A percentile compares a stretch with the other conserved stretches of the same genome.
Conservation (phyloP, 92 coral and sea anemone genomes). For the Virgularia gustaviana region DNA sequence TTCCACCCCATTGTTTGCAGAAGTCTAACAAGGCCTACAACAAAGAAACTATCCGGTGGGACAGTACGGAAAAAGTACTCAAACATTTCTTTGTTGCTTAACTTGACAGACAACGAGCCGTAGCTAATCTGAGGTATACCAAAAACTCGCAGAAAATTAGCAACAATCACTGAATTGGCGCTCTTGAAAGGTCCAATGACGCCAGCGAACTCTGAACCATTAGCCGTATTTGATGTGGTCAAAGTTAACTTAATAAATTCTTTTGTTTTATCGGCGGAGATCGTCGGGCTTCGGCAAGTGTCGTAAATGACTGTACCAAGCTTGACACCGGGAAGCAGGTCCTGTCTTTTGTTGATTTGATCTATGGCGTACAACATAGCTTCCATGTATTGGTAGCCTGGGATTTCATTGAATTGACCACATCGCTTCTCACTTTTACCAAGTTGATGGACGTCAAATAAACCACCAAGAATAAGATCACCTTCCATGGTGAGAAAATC, state of each 20-base stretch:
- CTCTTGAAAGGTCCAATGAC: constrained; percentile 79
- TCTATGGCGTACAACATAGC: constrained; percentile 20
- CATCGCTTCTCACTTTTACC: constrained; percentile 2
- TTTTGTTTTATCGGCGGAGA: constrained; percentile 25
- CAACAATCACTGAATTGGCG: constrained; percentile 77
- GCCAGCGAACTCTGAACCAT: constrained; percentile 37
- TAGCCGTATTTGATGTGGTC: background rate
- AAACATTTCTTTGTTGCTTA: constrained; percentile 72
- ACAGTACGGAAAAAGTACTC: constrained; percentile 82
- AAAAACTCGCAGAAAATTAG: constrained; percentile 75
- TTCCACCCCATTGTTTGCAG: constrained; percentile 64
- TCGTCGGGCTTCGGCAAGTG: constrained; percentile 37
- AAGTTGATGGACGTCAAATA: constrained; percentile 10
- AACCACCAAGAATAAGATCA: constrained; percentile 27
- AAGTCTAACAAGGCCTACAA: constrained; percentile 65
- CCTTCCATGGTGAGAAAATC: no score
- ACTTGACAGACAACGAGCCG: constrained; percentile 71
- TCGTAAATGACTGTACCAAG: constrained; percentile 26
- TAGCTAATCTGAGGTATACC: constrained; percentile 83
- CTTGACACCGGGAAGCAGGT: constrained; percentile 9
- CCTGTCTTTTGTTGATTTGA: background rate
- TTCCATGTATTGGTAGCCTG: constrained; percentile 36
- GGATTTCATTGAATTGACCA: constrained; percentile 13
- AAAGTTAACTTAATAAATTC: constrained; percentile 11
- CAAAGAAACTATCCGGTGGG: constrained; percentile 81